Percentiles rank a stretch among this genome's conserved stretches.
Evolutionary conservation across 2,888 invertebrate species (phyloP).

Genomic region (Seira sanloemensis): DNA sequence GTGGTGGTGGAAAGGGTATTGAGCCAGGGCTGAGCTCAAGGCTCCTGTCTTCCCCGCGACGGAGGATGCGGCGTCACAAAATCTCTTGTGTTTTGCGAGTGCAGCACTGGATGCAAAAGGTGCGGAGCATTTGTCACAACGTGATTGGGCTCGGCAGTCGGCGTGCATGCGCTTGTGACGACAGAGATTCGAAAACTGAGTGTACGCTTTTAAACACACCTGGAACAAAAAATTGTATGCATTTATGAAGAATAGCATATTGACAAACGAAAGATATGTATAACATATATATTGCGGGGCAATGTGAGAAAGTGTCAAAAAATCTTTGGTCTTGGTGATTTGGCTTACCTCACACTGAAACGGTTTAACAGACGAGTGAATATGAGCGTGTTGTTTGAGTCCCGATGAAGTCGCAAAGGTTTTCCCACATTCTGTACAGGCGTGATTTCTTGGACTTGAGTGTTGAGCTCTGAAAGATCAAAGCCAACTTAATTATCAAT

Average conservation of each 20-base stretch:
- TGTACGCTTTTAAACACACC: conserved; percentile 98
- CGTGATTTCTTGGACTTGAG: conserved; percentile 96
- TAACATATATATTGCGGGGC: neutral
- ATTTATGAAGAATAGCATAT: conserved; percentile 19
- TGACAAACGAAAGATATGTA: neutral
- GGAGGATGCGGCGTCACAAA: conserved; percentile 86
- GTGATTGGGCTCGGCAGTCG: conserved; percentile 94
- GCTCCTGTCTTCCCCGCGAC: conserved; percentile 57
- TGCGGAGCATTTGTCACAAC: conserved; percentile 95
- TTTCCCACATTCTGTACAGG: conserved; percentile 98
- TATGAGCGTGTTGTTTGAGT: conserved; percentile 98
- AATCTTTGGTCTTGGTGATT: too few species aligned
- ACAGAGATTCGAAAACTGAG: conserved; percentile 99
- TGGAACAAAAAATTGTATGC: conserved; percentile 27
- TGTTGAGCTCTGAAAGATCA: conserved; percentile 88
- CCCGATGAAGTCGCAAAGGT: conserved; percentile 98
- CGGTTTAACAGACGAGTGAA: conserved; percentile 98
- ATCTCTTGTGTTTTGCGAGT: conserved; percentile 95
- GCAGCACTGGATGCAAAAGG: conserved; percentile 94
- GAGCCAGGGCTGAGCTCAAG: conserved; percentile 49
- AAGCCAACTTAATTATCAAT: too few species aligned
- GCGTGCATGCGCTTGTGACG: conserved; percentile 99
- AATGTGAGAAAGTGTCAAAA: neutral
- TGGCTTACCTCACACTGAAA: conserved; percentile 87
- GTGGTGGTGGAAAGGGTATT: conserved; percentile 74